Conservation (phyloP, 2,797 vertebrate genomes). For the Coracias cyanogaster region DNA sequence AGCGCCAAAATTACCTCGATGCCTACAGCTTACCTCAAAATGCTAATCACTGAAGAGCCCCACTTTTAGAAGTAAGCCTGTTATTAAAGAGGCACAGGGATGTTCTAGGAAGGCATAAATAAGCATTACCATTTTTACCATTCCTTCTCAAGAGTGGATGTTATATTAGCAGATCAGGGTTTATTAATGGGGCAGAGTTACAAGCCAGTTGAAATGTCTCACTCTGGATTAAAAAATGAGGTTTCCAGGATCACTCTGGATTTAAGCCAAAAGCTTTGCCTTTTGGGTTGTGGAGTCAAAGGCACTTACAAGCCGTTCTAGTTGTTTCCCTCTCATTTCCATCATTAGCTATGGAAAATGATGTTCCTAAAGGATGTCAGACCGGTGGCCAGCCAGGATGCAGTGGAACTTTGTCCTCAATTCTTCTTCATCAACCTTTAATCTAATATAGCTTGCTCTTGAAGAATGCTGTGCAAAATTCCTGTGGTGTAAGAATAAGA, state of each 20-base stretch:
- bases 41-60: not conserved
- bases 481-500: constrained; percentile 27
- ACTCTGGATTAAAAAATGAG: constrained; percentile 10
- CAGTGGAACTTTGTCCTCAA: constrained; percentile 28
- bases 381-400: not conserved
- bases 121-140: not conserved
- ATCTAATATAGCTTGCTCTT: constrained; percentile 5
- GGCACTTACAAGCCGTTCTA: not conserved
- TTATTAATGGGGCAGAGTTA: not conserved
- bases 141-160: not conserved
- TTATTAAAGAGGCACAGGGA: not conserved
- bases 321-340: not conserved
- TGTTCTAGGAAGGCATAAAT: not conserved
- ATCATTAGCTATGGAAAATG: not conserved
- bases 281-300: not conserved
- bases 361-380: not conserved
- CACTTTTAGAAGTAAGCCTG: not conserved
- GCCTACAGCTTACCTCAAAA: not conserved
- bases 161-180: not conserved
- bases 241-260: constrained; percentile 43
- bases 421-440: constrained; percentile 12
- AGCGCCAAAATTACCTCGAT: not conserved
- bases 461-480: constrained; percentile 46
- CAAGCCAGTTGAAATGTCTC: constrained; percentile 13
- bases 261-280: not conserved